Evolutionary conservation across 2,888 invertebrate genomes (phyloP).

Genomic region (Drosophila antonietae): DNA sequence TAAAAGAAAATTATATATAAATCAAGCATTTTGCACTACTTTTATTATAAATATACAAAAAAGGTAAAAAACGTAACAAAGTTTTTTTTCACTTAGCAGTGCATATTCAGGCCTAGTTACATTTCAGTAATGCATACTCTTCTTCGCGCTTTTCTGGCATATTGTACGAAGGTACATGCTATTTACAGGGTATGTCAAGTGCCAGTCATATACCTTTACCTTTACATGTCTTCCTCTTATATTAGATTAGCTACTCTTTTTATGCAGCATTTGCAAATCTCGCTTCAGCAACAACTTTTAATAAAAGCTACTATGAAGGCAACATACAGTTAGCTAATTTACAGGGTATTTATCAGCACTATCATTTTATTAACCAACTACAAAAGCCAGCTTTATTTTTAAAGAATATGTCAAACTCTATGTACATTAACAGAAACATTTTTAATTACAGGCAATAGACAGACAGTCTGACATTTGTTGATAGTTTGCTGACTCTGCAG

Average conservation of each 20-base stretch:
- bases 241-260: not conserved
- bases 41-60: no score
- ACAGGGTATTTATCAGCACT: no score
- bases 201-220: not conserved
- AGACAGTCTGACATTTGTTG: not conserved
- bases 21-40: no score
- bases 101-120: not conserved
- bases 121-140: not conserved
- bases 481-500: not conserved
- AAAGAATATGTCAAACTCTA: not conserved
- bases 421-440: not conserved
- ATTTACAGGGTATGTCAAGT: not conserved
- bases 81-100: not conserved
- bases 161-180: no score
- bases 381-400: not conserved
- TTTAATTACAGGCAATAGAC: not conserved
- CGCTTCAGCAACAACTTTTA: no score
- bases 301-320: no score
- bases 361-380: not conserved
- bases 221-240: not conserved
- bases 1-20: no score
- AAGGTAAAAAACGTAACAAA: no score
- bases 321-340: no score
- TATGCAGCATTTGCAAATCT: not conserved
- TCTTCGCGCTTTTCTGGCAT: no score